A percentile compares a stretch with the other conserved stretches of the same genome.
Evolutionary conservation across 2,797 vertebrate genomes (phyloP).

Genomic region (Cossypha dichroa): DNA sequence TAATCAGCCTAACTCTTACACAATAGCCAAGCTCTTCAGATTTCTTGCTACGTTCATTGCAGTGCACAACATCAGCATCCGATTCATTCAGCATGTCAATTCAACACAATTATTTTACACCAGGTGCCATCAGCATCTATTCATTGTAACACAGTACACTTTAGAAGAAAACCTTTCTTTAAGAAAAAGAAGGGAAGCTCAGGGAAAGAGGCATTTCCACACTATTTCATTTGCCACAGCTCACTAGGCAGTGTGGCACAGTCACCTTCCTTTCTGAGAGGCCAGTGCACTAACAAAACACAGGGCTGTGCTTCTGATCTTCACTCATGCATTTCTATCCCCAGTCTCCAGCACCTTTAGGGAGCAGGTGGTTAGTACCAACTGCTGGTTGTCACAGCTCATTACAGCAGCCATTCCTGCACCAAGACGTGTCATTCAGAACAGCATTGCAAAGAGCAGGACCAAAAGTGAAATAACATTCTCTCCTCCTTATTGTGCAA

Average conservation of each 20-base stretch:
- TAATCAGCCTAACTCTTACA: not conserved
- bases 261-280: not conserved
- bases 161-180: not conserved
- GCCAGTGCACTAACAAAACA: not conserved
- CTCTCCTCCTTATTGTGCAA: not conserved
- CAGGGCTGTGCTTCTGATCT: not conserved
- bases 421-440: not conserved
- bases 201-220: not conserved
- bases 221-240: not conserved
- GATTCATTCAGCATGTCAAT: not conserved
- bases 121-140: not conserved
- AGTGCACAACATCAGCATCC: not conserved
- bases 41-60: not conserved
- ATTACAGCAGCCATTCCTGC: not conserved
- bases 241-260: not conserved
- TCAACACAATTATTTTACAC: not conserved
- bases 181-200: not conserved
- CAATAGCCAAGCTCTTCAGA: not conserved
- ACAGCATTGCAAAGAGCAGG: not conserved
- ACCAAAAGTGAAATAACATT: not conserved
- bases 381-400: not conserved
- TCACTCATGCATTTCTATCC: fast-evolving
- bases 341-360: not conserved
- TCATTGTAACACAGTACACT: not conserved
- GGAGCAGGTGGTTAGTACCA: not conserved